Evolutionary conservation across 2,113 vertebrate species (phyloP).

Genomic region (Labeo catla): DNA sequence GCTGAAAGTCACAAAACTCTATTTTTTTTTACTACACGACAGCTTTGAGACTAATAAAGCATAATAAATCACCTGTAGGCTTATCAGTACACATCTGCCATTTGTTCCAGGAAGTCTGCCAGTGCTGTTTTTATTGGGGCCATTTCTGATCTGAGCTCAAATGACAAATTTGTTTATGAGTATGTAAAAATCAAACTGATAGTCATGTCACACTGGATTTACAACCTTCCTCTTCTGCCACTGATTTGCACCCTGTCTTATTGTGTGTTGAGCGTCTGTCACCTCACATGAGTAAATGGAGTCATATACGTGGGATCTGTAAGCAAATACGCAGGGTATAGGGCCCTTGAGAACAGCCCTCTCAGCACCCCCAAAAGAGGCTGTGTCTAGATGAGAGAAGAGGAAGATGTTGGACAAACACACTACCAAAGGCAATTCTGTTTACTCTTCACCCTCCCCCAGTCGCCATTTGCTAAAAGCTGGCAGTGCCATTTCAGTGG

Average conservation of each 20-base stretch:
- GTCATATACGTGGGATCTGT: conserved; percentile 45
- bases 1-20: neutral
- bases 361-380: conserved; percentile 62
- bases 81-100: conserved; percentile 38
- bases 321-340: conserved; percentile 60
- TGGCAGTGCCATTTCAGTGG: conserved; percentile 66
- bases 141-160: neutral
- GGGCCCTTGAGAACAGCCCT: conserved; percentile 35
- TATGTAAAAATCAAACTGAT: conserved; percentile 5
- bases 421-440: conserved; percentile 71
- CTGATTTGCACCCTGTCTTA: conserved; percentile 24
- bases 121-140: neutral
- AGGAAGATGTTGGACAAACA: conserved; percentile 71
- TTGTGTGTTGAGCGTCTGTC: conserved; percentile 57
- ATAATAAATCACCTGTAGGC: neutral
- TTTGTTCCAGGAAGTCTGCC: conserved; percentile 28
- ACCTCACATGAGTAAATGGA: conserved; percentile 63
- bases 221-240: conserved; percentile 56
- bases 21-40: neutral
- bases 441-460: conserved; percentile 66
- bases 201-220: conserved; percentile 39
- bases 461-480: conserved; percentile 62
- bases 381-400: conserved; percentile 61
- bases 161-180: neutral
- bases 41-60: neutral